Evolutionary conservation across 2,888 invertebrate species (phyloP).

Genomic region (Arenicola marina): DNA sequence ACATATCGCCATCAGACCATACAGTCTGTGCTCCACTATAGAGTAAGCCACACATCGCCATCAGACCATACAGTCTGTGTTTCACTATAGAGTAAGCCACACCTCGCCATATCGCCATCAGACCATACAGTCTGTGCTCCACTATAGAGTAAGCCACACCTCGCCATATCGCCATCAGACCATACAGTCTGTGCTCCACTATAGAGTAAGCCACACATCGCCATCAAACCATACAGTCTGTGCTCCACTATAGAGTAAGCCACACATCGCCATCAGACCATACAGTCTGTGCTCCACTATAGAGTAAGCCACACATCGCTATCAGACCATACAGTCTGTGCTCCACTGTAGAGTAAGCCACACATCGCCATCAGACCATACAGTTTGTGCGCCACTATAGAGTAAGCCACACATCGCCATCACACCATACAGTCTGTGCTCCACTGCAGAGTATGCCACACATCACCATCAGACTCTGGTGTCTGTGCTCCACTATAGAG

Average conservation of each 20-base stretch:
- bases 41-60: constrained; percentile 24
- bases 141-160: constrained; percentile 26
- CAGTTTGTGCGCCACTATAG: constrained; percentile 22
- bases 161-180: constrained; percentile 17
- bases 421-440: constrained; percentile 23
- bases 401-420: constrained; percentile 23
- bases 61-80: constrained; percentile 24
- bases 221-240: constrained; percentile 23
- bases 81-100: constrained; percentile 28
- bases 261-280: constrained; percentile 19
- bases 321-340: constrained; percentile 24
- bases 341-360: constrained; percentile 25
- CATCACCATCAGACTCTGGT: constrained; percentile 20
- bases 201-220: constrained; percentile 25
- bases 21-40: constrained; percentile 22
- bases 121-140: constrained; percentile 24
- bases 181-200: constrained; percentile 22
- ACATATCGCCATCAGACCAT: constrained; percentile 20
- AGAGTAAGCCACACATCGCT: constrained; percentile 23
- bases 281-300: constrained; percentile 23
- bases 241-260: constrained; percentile 27
- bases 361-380: constrained; percentile 23
- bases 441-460: constrained; percentile 24
- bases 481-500: constrained; percentile 25
- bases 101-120: constrained; percentile 11